Evolutionary conservation across 1,140 invertebrate species (phyloP).

Genomic region (Drosophila lowei): DNA sequence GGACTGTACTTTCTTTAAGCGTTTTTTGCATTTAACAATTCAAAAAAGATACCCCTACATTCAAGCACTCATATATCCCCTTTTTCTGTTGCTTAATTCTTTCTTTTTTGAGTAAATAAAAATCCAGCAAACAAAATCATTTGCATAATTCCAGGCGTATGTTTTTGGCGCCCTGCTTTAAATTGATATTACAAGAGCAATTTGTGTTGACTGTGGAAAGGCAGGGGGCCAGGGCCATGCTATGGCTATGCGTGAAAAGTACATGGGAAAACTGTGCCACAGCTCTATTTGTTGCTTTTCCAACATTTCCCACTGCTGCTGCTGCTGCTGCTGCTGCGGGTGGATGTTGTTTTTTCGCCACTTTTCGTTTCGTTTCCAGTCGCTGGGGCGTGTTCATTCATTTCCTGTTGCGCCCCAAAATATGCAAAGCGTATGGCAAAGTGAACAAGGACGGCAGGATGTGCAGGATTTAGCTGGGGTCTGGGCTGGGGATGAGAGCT

Average conservation of each 20-base stretch:
- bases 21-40: conserved; percentile 16
- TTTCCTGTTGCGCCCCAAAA: conserved; percentile 75
- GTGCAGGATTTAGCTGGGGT: background rate
- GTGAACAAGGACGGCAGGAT: conserved; percentile 41
- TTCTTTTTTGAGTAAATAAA: conserved; percentile 28
- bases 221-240: background rate
- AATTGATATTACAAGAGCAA: conserved; percentile 74
- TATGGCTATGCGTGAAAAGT: conserved; percentile 38
- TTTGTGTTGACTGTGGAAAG: conserved; percentile 41
- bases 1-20: background rate
- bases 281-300: conserved; percentile 36
- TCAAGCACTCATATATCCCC: conserved; percentile 3
- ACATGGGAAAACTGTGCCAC: conserved; percentile 69
- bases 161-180: conserved; percentile 60
- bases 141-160: conserved; percentile 66
- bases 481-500: background rate
- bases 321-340: conserved; percentile 1
- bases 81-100: background rate
- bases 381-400: conserved; percentile 63
- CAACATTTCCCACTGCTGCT: background rate
- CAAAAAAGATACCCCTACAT: background rate
- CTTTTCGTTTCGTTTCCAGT: conserved; percentile 42
- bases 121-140: conserved; percentile 47
- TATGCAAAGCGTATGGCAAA: conserved; percentile 75
- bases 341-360: conserved; percentile 27